These are phyloP conservation scores for Atrina japonica DNA, from an alignment of 2,888 invertebrate genomes.

Conservation along the genomic window DNA sequence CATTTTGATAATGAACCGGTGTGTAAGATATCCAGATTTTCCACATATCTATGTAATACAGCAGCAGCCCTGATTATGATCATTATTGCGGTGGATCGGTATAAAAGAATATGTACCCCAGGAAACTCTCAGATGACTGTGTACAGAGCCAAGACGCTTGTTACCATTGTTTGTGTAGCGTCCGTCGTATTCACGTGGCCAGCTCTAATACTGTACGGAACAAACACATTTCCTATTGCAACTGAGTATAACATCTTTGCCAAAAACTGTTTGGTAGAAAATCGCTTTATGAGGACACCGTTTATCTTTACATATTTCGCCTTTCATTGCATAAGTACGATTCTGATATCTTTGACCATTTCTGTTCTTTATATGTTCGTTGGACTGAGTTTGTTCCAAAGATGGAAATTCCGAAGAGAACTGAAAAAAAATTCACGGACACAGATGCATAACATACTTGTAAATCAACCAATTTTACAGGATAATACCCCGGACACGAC, in stretches of 20 bases:
- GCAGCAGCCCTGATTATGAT: constrained; percentile 59
- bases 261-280: constrained; percentile 51
- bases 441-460: neutral
- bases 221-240: constrained; percentile 25
- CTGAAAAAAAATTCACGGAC: neutral
- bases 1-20: constrained; percentile 51
- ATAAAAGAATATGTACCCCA: constrained; percentile 62
- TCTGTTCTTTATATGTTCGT: constrained; percentile 55
- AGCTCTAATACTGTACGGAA: constrained; percentile 64
- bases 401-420: constrained; percentile 47
- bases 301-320: constrained; percentile 54
- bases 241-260: constrained; percentile 9
- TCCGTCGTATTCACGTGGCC: constrained; percentile 57
- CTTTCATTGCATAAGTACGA: constrained; percentile 49
- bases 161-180: constrained; percentile 47
- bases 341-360: constrained; percentile 48
- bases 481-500: constrained; percentile 21
- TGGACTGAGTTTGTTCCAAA: constrained; percentile 53
- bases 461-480: constrained; percentile 5
- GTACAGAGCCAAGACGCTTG: constrained; percentile 51
- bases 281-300: constrained; percentile 42
- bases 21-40: constrained; percentile 61
- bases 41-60: constrained; percentile 61
- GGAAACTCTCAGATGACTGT: constrained; percentile 51
- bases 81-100: constrained; percentile 63